phyloP scores from a whole-genome alignment of 2,888 invertebrate genomes.

The Melanchra persicariae region DNA sequence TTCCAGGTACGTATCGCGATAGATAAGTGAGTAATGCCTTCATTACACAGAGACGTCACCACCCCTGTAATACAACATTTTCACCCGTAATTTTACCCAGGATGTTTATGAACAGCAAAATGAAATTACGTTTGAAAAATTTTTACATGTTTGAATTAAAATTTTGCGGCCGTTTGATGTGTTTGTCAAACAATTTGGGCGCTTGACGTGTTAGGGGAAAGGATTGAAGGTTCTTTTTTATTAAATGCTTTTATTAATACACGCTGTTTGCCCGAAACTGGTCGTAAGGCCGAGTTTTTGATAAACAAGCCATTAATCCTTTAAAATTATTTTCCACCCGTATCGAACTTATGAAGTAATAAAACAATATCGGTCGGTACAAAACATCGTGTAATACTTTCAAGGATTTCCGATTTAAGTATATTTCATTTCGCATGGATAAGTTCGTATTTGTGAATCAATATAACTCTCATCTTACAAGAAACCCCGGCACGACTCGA shows the following conservation, averaged over 20 bases:
- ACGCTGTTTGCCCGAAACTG: slow-evolving; percentile 45
- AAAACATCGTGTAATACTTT: slow-evolving; percentile 29
- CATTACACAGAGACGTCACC: slow-evolving; percentile 58
- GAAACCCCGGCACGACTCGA: slow-evolving; percentile 61
- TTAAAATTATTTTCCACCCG: slow-evolving; percentile 36
- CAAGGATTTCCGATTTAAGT: slow-evolving; percentile 38
- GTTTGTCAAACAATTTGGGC: slow-evolving; percentile 70
- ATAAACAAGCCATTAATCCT: slow-evolving; percentile 55
- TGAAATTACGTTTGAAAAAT: slow-evolving; percentile 63
- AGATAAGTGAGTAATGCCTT: slow-evolving; percentile 65
- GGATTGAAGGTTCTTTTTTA: slow-evolving; percentile 64
- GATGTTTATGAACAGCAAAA: slow-evolving; percentile 59
- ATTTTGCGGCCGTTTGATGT: slow-evolving; percentile 69
- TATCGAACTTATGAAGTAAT: slow-evolving; percentile 36
- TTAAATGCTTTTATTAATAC: slow-evolving; percentile 64
- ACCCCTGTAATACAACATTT: slow-evolving; percentile 42
- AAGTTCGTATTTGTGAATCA: slow-evolving; percentile 55
- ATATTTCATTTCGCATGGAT: slow-evolving; percentile 53
- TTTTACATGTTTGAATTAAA: slow-evolving; percentile 67
- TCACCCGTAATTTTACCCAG: slow-evolving; percentile 51
- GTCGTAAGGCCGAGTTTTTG: slow-evolving; percentile 50
- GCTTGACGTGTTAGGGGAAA: slow-evolving; percentile 65
- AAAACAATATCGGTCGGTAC: slow-evolving; percentile 32
- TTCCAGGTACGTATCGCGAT: slow-evolving; percentile 81
- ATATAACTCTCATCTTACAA: slow-evolving; percentile 56